Evolutionary conservation across 2,797 vertebrate species (phyloP).

Genomic region (Enteromius treurensis): DNA sequence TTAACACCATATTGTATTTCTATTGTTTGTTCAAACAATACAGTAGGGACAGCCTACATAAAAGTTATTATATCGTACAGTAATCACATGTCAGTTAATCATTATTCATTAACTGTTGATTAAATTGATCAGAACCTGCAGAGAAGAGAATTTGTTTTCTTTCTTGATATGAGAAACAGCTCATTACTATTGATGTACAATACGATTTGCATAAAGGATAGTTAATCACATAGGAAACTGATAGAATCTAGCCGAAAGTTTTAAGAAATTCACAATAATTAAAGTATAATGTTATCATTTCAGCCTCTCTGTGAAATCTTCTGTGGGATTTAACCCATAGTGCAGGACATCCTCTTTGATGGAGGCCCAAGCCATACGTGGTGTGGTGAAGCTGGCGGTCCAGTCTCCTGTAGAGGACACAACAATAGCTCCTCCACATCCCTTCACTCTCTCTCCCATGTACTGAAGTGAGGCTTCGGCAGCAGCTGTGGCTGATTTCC

Average conservation of each 20-base stretch:
- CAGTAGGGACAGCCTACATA: neutral
- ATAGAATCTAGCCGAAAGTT: neutral
- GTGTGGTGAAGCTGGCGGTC: conserved; percentile 75
- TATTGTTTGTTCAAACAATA: neutral
- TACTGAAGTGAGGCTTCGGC: conserved; percentile 70
- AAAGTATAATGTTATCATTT: conserved; percentile 9
- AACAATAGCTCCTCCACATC: conserved; percentile 74
- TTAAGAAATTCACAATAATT: neutral
- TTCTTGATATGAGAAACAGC: neutral
- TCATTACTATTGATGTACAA: neutral
- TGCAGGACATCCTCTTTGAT: conserved; percentile 68
- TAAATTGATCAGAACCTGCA: neutral
- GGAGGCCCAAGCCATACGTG: conserved; percentile 75
- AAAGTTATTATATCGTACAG: neutral
- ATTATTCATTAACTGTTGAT: neutral
- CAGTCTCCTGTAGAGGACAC: conserved; percentile 73
- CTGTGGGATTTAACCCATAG: conserved; percentile 72
- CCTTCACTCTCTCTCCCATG: conserved; percentile 75
- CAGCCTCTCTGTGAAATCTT: conserved; percentile 63
- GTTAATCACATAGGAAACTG: neutral
- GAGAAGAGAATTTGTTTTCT: neutral
- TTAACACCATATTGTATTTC: neutral
- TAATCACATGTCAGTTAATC: neutral
- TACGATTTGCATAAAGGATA: neutral
- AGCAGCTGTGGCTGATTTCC: conserved; percentile 66